phyloP scores from a whole-genome alignment of 2,888 invertebrate genomes.

The Prostheceraeus crozeri region DNA sequence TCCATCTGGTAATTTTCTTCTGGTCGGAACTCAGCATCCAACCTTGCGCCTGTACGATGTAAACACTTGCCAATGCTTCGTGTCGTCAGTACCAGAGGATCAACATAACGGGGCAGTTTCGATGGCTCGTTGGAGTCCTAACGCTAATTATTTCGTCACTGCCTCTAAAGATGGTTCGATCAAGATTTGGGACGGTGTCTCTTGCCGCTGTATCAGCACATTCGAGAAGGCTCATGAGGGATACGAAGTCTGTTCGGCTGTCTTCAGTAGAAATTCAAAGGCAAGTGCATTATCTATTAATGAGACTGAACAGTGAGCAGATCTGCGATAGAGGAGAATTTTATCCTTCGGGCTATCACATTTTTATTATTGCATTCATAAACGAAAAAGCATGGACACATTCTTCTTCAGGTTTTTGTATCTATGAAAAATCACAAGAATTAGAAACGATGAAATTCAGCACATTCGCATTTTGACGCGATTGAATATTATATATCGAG shows the following conservation, averaged over 20 bases:
- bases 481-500: too few relatives aligned
- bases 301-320: too few relatives aligned
- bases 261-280: constrained; percentile 89
- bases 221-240: constrained; percentile 89
- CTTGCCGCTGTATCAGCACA: constrained; percentile 78
- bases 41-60: constrained; percentile 79
- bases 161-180: constrained; percentile 85
- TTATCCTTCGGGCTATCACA: too few relatives aligned
- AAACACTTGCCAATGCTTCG: constrained; percentile 88
- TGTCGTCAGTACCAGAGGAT: constrained; percentile 71
- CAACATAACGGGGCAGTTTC: constrained; percentile 60
- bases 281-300: constrained; percentile 60
- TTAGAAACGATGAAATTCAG: too few relatives aligned
- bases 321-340: too few relatives aligned
- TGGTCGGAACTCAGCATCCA: constrained; percentile 85
- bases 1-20: constrained; percentile 84
- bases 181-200: constrained; percentile 94
- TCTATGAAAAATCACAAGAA: too few relatives aligned
- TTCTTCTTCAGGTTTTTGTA: too few relatives aligned
- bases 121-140: constrained; percentile 62
- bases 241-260: constrained; percentile 81
- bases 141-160: constrained; percentile 70
- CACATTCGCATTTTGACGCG: too few relatives aligned
- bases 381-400: too few relatives aligned
- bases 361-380: too few relatives aligned